A percentile compares a stretch with the other conserved stretches of the same genome.
These are phyloP conservation scores for Ceuthmochares aereus DNA, from an alignment of 2,113 vertebrate genomes.

Conservation along the genomic window DNA sequence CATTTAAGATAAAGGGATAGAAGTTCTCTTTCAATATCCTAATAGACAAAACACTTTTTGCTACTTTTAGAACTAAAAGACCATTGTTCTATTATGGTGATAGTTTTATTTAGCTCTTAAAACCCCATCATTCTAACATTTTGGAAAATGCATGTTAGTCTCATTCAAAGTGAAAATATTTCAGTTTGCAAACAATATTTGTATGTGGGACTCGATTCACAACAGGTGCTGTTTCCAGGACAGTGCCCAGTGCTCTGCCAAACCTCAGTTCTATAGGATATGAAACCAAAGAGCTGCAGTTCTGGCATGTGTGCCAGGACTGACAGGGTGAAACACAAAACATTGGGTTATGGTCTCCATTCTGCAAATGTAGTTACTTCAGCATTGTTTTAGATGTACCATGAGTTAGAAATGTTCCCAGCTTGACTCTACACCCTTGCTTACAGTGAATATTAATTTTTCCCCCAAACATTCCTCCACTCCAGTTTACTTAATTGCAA, in stretches of 20 bases:
- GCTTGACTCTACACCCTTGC: not conserved
- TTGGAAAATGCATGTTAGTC: not conserved
- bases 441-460: not conserved
- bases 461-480: not conserved
- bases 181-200: not conserved
- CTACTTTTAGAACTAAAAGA: not conserved
- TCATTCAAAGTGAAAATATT: not conserved
- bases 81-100: not conserved
- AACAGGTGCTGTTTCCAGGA: not conserved
- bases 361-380: not conserved
- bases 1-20: not conserved
- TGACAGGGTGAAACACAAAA: not conserved
- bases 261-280: not conserved
- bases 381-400: not conserved
- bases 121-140: not conserved
- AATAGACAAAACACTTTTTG: not conserved
- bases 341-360: not conserved
- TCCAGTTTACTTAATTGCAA: not conserved
- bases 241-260: not conserved
- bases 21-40: not conserved
- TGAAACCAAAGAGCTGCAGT: not conserved
- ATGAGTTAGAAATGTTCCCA: not conserved
- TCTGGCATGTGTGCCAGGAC: fast-evolving
- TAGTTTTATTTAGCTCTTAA: not conserved
- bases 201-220: not conserved